A percentile compares a stretch with the other conserved stretches of the same genome.
These are phyloP conservation scores for Dastarcus helophoroides DNA, from an alignment of 2,888 invertebrate genomes.

Conservation along the genomic window DNA sequence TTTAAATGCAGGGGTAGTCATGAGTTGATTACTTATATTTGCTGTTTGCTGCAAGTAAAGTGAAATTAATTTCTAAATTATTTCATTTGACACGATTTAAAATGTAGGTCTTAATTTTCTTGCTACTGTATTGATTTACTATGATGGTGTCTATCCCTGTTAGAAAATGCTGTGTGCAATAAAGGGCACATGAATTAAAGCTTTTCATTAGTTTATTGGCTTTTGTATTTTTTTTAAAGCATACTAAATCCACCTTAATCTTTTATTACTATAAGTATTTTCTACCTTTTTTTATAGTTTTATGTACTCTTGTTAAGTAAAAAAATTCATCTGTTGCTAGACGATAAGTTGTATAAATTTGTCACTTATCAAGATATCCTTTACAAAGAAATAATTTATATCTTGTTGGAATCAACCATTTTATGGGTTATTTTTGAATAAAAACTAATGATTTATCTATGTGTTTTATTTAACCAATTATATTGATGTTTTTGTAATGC, in stretches of 20 bases:
- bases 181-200: constrained; percentile 10
- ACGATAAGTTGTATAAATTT: too few species aligned
- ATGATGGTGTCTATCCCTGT: constrained; percentile 31
- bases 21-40: constrained; percentile 8
- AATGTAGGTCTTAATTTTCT: too few species aligned
- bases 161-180: constrained; percentile 26
- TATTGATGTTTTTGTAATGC: too few species aligned
- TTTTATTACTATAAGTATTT: too few species aligned
- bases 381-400: constrained; percentile 35
- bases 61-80: constrained; percentile 9
- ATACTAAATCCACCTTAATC: too few species aligned
- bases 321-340: too few species aligned
- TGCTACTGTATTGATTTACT: too few species aligned
- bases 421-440: constrained; percentile 39
- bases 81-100: too few species aligned
- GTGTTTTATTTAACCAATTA: too few species aligned
- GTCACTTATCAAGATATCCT: constrained; percentile 27
- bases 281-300: too few species aligned
- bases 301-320: too few species aligned
- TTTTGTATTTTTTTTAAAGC: constrained; percentile 4
- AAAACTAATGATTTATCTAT: too few species aligned
- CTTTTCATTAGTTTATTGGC: constrained; percentile 10
- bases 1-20: constrained; percentile 25
- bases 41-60: constrained; percentile 1
- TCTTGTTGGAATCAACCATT: constrained; percentile 37